Base-by-base conservation (phyloP, 2,797 vertebrate species). In the Tapirus indicus region DNA sequence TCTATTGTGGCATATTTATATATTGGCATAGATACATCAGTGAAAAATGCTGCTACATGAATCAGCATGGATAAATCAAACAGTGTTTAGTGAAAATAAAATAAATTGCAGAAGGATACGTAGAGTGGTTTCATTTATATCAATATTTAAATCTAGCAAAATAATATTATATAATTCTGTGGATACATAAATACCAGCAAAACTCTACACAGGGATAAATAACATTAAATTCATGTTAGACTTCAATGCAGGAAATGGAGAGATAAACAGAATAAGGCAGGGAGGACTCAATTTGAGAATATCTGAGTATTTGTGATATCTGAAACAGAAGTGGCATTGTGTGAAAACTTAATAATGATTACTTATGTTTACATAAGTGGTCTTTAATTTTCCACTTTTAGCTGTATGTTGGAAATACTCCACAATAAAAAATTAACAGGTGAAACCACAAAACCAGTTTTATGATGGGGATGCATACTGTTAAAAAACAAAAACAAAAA, bases 331-430 rank as follows among this genome's bases (percentile, higher is more conserved):
- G 1, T n/a, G 11, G 32, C 9, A 60, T 21, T 35, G 0, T 66
- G n/a, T n/a, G n/a, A n/a, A 72, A 0, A 69, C 21, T 56, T 56
- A 41, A 29, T 25, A n/a, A 66, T 60, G 32, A 74, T 77, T 35
- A 60, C 0, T 35, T 47, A 7, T 35, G 7, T 5, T 69, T 47
- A 27, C 1, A 12, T 1, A 32, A 5, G 0, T 14, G 29, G 4
- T 29, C 18, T 60, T 71, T 52, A 38, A 44, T 77, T 88, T 91
- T 7, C 0, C 35, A 47, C 11, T 38, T 92, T 86, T 1, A 8
- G 8, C 0, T 58, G 2, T 35, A 21, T 35, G 7, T 69, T 95
- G 10, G 11, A 94, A 91, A 85, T 49, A 9, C 2, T 91, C 83
- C 35, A 47, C 44, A 25, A 68, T 41, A n/a, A 88, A 78, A 94